Percentiles rank a stretch among this genome's conserved stretches.
Conservation (phyloP, 1,140 invertebrate genomes). For the Leptinotarsa undecemlineata region DNA sequence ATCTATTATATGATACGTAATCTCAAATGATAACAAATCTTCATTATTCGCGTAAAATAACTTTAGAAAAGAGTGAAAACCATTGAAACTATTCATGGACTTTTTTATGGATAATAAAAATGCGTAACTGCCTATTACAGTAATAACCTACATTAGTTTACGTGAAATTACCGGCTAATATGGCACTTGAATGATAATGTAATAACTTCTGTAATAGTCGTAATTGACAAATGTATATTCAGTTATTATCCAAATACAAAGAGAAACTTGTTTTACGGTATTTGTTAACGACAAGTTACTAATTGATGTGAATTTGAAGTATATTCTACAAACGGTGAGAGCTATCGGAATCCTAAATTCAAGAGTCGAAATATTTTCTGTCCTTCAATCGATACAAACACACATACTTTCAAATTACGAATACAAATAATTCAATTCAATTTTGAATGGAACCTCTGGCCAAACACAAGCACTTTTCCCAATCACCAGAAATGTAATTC, state of each 20-base stretch:
- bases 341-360: neutral
- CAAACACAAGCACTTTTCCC: too few species aligned
- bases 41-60: too few species aligned
- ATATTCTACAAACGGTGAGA: neutral
- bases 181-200: neutral
- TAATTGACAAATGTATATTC: slow-evolving; percentile 3
- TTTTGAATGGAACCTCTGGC: too few species aligned
- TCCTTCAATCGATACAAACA: too few species aligned
- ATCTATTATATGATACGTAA: too few species aligned
- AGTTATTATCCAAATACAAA: slow-evolving; percentile 6
- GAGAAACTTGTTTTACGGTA: neutral
- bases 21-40: too few species aligned
- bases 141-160: slow-evolving; percentile 1
- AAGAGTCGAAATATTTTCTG: too few species aligned
- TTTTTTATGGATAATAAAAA: slow-evolving; percentile 4
- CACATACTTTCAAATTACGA: too few species aligned
- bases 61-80: neutral
- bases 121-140: neutral
- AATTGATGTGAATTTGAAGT: neutral
- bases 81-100: neutral
- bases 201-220: slow-evolving; percentile 5
- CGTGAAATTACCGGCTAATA: neutral
- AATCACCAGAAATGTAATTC: too few species aligned
- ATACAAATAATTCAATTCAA: too few species aligned
- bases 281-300: neutral